Conservation (phyloP, 1,140 invertebrate species). For the Heliconius melpomene region DNA sequence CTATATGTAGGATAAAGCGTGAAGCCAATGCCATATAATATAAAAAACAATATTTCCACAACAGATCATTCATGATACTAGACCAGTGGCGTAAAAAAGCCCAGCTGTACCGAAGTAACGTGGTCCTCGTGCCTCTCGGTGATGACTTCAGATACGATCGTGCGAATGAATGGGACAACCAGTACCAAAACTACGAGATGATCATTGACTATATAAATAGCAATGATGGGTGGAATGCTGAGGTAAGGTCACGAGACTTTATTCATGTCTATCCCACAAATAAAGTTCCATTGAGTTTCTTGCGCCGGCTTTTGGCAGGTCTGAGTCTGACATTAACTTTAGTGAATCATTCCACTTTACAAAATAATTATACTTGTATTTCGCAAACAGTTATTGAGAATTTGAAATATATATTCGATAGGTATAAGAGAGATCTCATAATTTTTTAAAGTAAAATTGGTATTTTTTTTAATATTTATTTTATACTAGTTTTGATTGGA, state of each 20-base stretch:
- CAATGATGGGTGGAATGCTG: slow-evolving; percentile 89
- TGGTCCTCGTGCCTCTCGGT: slow-evolving; percentile 94
- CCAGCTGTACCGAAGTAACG: slow-evolving; percentile 94
- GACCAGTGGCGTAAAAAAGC: slow-evolving; percentile 99
- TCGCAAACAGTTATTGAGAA: no score
- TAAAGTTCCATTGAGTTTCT: no score
- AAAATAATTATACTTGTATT: no score
- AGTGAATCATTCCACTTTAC: no score
- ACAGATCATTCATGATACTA: slow-evolving; percentile 89
- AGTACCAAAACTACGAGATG: slow-evolving; percentile 95
- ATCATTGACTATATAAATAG: slow-evolving; percentile 97
- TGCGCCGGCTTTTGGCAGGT: no score
- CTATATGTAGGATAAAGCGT: not conserved
- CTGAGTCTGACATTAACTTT: no score
- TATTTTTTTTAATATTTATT: no score
- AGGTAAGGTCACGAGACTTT: slow-evolving; percentile 80
- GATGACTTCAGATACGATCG: slow-evolving; percentile 98
- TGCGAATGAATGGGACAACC: slow-evolving; percentile 95
- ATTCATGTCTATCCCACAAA: no score
- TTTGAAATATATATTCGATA: no score
- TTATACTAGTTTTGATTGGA: no score
- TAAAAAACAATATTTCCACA: slow-evolving; percentile 42
- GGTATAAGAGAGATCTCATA: no score
- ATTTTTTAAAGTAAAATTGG: no score
- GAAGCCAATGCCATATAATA: not conserved